Evolutionary conservation across 2,888 invertebrate species (phyloP).

Genomic region (Bembecia ichneumoniformis): DNA sequence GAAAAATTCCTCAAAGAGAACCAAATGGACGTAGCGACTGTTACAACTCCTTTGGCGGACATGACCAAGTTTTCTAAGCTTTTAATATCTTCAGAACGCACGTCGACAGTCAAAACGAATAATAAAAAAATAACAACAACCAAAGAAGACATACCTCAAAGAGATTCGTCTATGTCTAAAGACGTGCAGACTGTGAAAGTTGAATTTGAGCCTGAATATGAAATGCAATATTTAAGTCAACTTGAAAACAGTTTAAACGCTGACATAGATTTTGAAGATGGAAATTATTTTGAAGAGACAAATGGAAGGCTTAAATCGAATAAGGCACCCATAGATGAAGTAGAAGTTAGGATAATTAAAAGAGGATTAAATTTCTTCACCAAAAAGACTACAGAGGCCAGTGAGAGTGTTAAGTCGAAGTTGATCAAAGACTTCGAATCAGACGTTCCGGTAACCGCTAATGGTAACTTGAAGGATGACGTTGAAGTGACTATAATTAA

Average conservation of each 20-base stretch:
- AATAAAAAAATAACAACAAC: too few species aligned
- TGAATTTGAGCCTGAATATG: constrained; percentile 8
- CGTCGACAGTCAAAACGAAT: too few species aligned
- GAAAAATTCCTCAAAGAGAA: constrained; percentile 39
- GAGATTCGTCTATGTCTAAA: too few species aligned
- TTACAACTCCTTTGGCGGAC: constrained; percentile 21
- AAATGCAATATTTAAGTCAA: constrained; percentile 14
- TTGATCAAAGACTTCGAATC: background rate
- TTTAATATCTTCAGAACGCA: background rate
- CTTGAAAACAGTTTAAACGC: constrained; percentile 8
- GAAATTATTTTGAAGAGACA: constrained; percentile 2
- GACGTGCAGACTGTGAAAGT: background rate
- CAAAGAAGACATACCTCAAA: too few species aligned
- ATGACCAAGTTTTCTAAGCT: background rate
- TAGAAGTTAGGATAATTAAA: background rate
- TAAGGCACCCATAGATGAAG: too few species aligned
- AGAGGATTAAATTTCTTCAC: background rate
- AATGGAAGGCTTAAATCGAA: too few species aligned
- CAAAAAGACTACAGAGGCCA: background rate
- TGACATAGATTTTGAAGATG: background rate
- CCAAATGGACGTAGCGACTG: constrained; percentile 32
- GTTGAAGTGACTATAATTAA: constrained; percentile 24
- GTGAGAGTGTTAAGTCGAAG: background rate
- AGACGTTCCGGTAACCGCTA: background rate
- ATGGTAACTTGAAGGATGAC: constrained; percentile 6